phyloP scores from a whole-genome alignment of 2,113 vertebrate species.

The Limnothrissa miodon region DNA sequence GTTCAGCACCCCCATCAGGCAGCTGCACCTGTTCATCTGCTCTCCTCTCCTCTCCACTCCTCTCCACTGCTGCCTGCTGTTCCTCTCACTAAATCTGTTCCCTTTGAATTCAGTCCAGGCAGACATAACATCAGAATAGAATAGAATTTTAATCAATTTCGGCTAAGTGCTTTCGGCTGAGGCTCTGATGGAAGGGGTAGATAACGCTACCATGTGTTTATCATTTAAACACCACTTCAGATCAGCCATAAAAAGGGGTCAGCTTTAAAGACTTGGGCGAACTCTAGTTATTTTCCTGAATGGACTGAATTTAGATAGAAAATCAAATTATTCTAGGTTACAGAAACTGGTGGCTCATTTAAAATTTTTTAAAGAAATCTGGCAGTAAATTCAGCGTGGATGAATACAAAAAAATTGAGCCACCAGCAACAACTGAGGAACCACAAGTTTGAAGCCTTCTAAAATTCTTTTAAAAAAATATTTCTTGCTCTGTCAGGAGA shows the following conservation, averaged over 20 bases:
- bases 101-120: constrained; percentile 3
- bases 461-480: neutral
- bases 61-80: neutral
- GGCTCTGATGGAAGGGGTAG: neutral
- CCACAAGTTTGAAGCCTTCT: constrained; percentile 4
- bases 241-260: neutral
- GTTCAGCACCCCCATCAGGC: constrained; percentile 60
- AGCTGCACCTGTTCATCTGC: constrained; percentile 48
- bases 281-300: neutral
- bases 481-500: neutral
- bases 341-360: neutral
- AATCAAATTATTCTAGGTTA: neutral
- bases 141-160: neutral
- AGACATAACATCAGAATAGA: neutral
- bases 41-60: constrained; percentile 28
- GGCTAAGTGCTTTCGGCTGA: neutral
- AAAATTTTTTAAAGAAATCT: neutral
- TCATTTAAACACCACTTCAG: neutral
- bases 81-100: neutral
- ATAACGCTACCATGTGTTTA: neutral
- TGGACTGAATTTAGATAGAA: constrained; percentile 9
- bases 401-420: too few species aligned
- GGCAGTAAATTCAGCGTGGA: neutral
- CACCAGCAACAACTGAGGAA: neutral
- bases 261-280: constrained; percentile 8